Conservation (phyloP, 2,888 invertebrate genomes). For the Folsomia manolachei region DNA sequence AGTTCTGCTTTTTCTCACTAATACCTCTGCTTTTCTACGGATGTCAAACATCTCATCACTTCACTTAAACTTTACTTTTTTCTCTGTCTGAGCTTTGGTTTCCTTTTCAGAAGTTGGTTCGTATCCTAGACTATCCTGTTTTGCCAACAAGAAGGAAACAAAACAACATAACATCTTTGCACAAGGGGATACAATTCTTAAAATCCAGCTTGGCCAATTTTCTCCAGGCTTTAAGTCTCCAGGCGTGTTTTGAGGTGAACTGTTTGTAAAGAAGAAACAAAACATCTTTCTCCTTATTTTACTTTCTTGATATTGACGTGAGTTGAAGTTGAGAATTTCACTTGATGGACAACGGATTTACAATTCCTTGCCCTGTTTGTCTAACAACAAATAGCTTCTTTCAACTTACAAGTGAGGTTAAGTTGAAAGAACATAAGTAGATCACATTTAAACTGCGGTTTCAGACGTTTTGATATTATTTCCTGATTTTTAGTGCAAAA, state of each 20-base stretch:
- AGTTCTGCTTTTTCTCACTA: conserved; percentile 9
- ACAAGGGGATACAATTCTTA: conserved; percentile 1
- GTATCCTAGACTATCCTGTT: neutral
- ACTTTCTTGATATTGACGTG: neutral
- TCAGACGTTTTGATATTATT: neutral
- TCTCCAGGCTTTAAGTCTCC: neutral
- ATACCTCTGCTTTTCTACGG: conserved; percentile 5
- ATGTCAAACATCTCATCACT: conserved; percentile 15
- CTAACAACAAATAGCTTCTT: neutral
- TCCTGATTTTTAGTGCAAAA: too few species aligned
- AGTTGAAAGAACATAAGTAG: neutral
- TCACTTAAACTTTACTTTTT: neutral
- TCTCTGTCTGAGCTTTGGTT: neutral
- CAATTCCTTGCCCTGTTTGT: neutral
- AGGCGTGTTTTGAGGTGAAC: neutral
- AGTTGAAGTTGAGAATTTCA: too few species aligned
- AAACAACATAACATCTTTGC: neutral
- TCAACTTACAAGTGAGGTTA: neutral
- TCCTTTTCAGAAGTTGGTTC: neutral
- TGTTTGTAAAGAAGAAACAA: neutral
- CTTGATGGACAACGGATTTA: too few species aligned
- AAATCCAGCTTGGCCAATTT: neutral
- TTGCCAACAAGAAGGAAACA: neutral
- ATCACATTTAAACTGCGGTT: neutral
- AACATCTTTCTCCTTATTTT: neutral